Conservation (phyloP, 2,113 vertebrate genomes). For the Pogona vitticeps region DNA sequence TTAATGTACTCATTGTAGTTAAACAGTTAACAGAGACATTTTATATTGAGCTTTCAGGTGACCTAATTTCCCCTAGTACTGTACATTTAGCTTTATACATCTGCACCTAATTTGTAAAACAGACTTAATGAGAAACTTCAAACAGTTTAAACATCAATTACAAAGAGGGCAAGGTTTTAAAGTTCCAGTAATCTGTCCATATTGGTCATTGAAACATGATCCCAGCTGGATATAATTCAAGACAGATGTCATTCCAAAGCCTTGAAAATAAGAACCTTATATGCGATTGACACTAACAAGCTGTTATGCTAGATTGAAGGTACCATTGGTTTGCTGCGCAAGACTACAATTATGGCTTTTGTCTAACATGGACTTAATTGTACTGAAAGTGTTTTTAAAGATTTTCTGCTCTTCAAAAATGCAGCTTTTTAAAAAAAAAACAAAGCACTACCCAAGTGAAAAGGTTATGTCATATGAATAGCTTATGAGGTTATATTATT, state of each 20-base stretch:
- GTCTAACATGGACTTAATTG: conserved; percentile 21
- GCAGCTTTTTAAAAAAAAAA: conserved; percentile 29
- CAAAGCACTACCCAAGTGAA: accelerated
- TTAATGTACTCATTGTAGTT: conserved; percentile 65
- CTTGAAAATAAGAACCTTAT: conserved; percentile 85
- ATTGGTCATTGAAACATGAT: conserved; percentile 85
- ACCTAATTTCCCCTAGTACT: conserved; percentile 78
- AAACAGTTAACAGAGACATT: conserved; percentile 71
- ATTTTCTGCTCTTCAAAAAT: conserved; percentile 33
- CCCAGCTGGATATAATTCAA: conserved; percentile 93
- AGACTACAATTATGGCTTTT: conserved; percentile 61
- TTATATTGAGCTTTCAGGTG: conserved; percentile 75
- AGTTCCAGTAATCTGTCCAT: conserved; percentile 85
- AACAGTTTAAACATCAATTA: conserved; percentile 92
- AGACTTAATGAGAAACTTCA: conserved; percentile 90
- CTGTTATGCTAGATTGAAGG: conserved; percentile 75
- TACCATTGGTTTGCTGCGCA: conserved; percentile 62
- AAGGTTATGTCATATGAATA: conserved; percentile 4
- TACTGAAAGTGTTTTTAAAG: conserved; percentile 45
- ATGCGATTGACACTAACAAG: conserved; percentile 83
- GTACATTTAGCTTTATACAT: conserved; percentile 80
- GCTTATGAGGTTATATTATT: neutral
- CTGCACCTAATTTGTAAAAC: conserved; percentile 86
- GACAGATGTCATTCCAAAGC: conserved; percentile 92
- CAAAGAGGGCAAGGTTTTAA: conserved; percentile 85